Percentiles rank a stretch among this genome's conserved stretches.
phyloP scores from a whole-genome alignment of 1,140 invertebrate genomes.

The Anthonomus grandis region DNA sequence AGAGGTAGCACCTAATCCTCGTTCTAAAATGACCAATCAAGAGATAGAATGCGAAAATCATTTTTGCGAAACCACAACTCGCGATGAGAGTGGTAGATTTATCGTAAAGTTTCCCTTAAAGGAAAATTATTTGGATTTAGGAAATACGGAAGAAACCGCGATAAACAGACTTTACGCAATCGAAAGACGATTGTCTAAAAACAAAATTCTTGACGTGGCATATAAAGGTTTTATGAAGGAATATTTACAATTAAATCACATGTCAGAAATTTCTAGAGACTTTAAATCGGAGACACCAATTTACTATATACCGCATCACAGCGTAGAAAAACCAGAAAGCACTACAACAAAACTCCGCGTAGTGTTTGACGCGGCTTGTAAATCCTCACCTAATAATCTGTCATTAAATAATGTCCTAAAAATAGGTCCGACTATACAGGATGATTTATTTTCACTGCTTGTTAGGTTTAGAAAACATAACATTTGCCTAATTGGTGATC shows the following conservation, averaged over 20 bases:
- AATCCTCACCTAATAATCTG: slow-evolving; percentile 1
- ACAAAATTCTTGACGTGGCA: slow-evolving; percentile 28
- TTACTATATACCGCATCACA: slow-evolving; percentile 42
- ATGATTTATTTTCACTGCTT: slow-evolving; percentile 47
- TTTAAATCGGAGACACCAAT: background rate
- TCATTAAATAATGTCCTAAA: slow-evolving; percentile 42
- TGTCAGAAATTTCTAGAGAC: background rate
- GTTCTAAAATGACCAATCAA: background rate
- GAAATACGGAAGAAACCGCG: slow-evolving; percentile 25
- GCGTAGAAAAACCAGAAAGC: slow-evolving; percentile 23
- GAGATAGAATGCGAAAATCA: slow-evolving; percentile 22
- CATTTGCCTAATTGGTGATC: slow-evolving; percentile 43
- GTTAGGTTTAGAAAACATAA: slow-evolving; percentile 45
- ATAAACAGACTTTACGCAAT: slow-evolving; percentile 23
- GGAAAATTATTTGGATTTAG: slow-evolving; percentile 11
- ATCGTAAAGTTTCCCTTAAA: slow-evolving; percentile 20
- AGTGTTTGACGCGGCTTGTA: slow-evolving; percentile 7
- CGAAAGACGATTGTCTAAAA: slow-evolving; percentile 17
- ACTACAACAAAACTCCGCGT: slow-evolving; percentile 4
- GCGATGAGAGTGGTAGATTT: slow-evolving; percentile 15
- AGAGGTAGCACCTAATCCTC: background rate
- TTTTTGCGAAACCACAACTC: slow-evolving; percentile 9
- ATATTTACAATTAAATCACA: slow-evolving; percentile 30
- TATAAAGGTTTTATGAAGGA: slow-evolving; percentile 45
- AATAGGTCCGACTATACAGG: slow-evolving; percentile 46